Conservation (phyloP, 1,140 invertebrate species). For the Cotesia glomerata region DNA sequence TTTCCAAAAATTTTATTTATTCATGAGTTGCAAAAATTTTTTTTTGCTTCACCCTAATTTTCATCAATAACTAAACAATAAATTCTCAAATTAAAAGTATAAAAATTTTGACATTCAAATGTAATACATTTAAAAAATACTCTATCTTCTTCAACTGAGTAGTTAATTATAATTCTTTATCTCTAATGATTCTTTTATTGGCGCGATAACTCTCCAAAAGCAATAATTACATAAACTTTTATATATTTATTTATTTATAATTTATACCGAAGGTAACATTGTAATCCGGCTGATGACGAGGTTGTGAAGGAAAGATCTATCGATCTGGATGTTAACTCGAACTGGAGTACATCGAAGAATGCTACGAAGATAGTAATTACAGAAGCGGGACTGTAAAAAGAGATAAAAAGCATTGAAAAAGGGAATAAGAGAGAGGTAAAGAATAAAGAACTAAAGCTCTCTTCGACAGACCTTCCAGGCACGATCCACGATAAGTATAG, state of each 20-base stretch:
- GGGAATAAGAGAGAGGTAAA: constrained; percentile 41
- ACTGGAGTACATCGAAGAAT: constrained; percentile 39
- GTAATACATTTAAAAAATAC: too few species aligned
- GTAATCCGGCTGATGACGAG: background rate
- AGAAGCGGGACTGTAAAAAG: constrained; percentile 54
- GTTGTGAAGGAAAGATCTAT: constrained; percentile 5
- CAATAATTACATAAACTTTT: background rate
- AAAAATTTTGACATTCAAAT: too few species aligned
- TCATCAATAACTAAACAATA: too few species aligned
- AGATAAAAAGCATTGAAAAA: constrained; percentile 13
- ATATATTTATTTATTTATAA: background rate
- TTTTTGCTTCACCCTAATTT: too few species aligned
- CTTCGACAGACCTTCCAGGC: constrained; percentile 57
- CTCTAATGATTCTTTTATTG: background rate
- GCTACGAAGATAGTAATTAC: constrained; percentile 59
- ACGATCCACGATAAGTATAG: constrained; percentile 63
- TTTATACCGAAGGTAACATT: background rate
- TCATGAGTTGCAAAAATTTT: too few species aligned
- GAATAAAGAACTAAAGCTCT: too few species aligned
- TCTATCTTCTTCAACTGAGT: background rate
- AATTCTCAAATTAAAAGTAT: too few species aligned
- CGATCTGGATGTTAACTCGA: constrained; percentile 37
- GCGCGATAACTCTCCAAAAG: too few species aligned
- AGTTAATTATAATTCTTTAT: background rate
- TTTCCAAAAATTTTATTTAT: too few species aligned